These are phyloP conservation scores for Napeogenes sylphis DNA, from an alignment of 2,888 invertebrate species.

Conservation along the genomic window DNA sequence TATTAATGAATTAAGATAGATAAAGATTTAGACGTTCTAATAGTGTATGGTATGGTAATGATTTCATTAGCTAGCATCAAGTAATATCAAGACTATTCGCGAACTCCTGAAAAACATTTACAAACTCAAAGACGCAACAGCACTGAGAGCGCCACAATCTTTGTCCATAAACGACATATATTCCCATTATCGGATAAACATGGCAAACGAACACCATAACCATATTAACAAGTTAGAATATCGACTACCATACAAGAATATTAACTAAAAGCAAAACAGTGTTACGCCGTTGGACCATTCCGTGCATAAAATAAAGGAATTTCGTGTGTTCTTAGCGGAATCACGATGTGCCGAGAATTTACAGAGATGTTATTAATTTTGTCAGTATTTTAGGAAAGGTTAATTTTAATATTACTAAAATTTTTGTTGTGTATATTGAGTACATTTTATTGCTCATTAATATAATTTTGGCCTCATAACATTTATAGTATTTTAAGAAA, in stretches of 20 bases:
- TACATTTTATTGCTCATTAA: too few relatives aligned
- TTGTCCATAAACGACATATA: slow-evolving; percentile 12
- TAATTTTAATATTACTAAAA: too few relatives aligned
- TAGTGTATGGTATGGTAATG: too few relatives aligned
- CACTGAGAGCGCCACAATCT: slow-evolving; percentile 10
- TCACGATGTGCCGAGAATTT: slow-evolving; percentile 13
- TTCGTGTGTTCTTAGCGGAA: slow-evolving; percentile 35
- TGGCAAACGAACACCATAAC: slow-evolving; percentile 22
- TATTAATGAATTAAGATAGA: too few relatives aligned
- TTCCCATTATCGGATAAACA: slow-evolving; percentile 23
- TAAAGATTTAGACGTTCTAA: too few relatives aligned
- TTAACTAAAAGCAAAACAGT: slow-evolving; percentile 64
- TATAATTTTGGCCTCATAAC: too few relatives aligned
- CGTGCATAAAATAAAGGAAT: slow-evolving; percentile 56
- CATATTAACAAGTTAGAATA: slow-evolving; percentile 23
- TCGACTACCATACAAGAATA: slow-evolving; percentile 39
- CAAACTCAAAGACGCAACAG: not conserved
- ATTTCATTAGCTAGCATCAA: too few relatives aligned
- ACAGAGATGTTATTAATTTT: not conserved
- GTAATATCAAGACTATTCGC: not conserved
- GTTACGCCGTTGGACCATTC: slow-evolving; percentile 44
- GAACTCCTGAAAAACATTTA: not conserved
- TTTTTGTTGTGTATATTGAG: too few relatives aligned
- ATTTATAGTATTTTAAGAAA: too few relatives aligned
- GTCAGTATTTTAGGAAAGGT: not conserved